A percentile compares a stretch with the other conserved stretches of the same genome.
Evolutionary conservation across 2,113 vertebrate genomes (phyloP).

Genomic region (Nesospiza acunhae): DNA sequence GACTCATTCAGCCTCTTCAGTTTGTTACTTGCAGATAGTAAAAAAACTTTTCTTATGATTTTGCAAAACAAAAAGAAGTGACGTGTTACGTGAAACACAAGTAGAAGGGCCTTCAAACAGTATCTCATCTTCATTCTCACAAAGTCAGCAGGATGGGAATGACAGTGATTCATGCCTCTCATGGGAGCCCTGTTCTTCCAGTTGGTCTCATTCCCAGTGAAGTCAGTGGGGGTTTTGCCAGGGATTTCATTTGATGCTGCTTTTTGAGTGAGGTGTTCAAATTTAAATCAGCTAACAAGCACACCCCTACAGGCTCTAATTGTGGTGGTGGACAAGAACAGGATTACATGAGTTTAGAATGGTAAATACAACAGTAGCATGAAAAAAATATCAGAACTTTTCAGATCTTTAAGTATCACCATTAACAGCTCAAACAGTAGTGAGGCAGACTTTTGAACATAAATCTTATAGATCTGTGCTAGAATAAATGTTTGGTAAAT

Average conservation of each 20-base stretch:
- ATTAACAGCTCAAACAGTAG: background rate
- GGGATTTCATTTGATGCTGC: background rate
- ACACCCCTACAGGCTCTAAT: background rate
- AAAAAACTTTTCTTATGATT: background rate
- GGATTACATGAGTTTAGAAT: background rate
- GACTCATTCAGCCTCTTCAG: background rate
- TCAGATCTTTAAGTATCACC: background rate
- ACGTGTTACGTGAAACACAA: background rate
- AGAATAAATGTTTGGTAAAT: background rate
- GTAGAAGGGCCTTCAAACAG: background rate
- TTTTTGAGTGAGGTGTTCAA: background rate
- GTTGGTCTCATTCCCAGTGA: slow-evolving; percentile 44
- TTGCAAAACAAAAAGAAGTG: slow-evolving; percentile 3
- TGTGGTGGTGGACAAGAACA: background rate
- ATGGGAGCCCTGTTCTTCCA: background rate
- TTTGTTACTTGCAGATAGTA: background rate
- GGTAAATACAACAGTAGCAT: background rate
- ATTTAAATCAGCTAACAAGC: background rate
- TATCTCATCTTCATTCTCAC: background rate
- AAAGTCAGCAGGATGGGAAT: slow-evolving; percentile 20
- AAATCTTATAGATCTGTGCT: background rate
- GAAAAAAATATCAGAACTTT: background rate
- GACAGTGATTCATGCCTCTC: slow-evolving; percentile 9
- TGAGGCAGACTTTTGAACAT: background rate
- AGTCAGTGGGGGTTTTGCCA: slow-evolving; percentile 27